Evolutionary conservation across 2,113 vertebrate species (phyloP).

Genomic region (Telmatochromis brichardi): DNA sequence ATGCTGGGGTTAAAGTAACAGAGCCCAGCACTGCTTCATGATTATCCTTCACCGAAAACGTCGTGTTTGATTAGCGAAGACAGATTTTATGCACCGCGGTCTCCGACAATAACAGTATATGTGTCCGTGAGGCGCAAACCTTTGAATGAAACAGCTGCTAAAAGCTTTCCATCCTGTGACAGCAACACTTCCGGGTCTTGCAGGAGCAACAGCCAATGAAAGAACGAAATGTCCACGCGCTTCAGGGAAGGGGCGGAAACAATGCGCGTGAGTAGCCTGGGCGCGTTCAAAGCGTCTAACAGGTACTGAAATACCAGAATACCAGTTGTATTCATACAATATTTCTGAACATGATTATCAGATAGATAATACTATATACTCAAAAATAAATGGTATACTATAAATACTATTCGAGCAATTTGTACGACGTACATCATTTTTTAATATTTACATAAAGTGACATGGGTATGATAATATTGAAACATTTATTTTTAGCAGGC

Average conservation of each 20-base stretch:
- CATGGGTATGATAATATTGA: not conserved
- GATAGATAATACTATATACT: not conserved
- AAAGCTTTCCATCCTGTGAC: not conserved
- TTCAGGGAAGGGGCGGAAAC: not conserved
- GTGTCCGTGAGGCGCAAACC: not conserved
- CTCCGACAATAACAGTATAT: not conserved
- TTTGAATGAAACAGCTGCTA: not conserved
- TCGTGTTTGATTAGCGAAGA: not conserved
- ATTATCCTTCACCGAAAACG: rapidly evolving
- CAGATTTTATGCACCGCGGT: rapidly evolving
- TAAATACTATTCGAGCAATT: not conserved
- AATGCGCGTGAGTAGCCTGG: not conserved
- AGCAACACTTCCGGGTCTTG: constrained; percentile 1
- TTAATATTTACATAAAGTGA: not conserved
- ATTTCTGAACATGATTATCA: not conserved
- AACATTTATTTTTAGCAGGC: not conserved
- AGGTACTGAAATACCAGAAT: not conserved
- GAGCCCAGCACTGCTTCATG: not conserved
- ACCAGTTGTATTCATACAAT: not conserved
- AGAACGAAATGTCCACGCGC: not conserved
- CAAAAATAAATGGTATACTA: not conserved
- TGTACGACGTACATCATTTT: not conserved
- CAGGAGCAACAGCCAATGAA: constrained; percentile 14
- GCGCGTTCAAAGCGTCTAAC: not conserved
- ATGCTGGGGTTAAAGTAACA: not conserved